A percentile compares a stretch with the other conserved stretches of the same genome.
These are phyloP conservation scores for Drosophila buzzatii DNA, from an alignment of 2,888 invertebrate species.

Conservation along the genomic window DNA sequence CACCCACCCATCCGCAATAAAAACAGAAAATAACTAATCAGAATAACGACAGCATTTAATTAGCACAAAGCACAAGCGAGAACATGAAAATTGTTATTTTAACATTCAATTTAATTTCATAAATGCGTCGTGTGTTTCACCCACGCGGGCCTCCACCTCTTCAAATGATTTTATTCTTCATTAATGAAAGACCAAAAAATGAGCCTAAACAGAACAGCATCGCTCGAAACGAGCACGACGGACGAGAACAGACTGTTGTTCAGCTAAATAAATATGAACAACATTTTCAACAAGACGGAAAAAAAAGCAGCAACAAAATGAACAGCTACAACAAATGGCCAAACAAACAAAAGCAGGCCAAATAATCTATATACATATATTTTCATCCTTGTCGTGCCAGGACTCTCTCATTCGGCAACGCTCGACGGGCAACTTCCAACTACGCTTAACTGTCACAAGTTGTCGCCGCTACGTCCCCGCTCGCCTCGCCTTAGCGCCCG, in stretches of 20 bases:
- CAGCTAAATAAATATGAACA: conserved; percentile 75
- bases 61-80: conserved; percentile 8
- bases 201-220: conserved; percentile 57
- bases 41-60: conserved; percentile 7
- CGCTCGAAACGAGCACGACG: background rate
- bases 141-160: conserved; percentile 22
- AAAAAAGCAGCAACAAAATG: background rate
- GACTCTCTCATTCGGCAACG: conserved; percentile 3
- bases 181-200: conserved; percentile 63
- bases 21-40: background rate
- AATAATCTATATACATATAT: conserved; percentile 60
- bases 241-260: conserved; percentile 32
- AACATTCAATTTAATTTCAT: conserved; percentile 74
- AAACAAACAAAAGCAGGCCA: conserved; percentile 44
- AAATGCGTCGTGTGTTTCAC: conserved; percentile 53
- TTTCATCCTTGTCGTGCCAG: conserved; percentile 19
- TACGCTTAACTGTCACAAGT: conserved; percentile 59
- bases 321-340: conserved; percentile 24
- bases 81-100: conserved; percentile 72
- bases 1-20: background rate
- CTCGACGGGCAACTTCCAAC: background rate
- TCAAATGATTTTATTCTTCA: conserved; percentile 68
- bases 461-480: conserved; percentile 52
- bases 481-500: conserved; percentile 48
- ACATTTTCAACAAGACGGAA: conserved; percentile 55